Conservation (phyloP, 2,113 vertebrate genomes). For the Passer montanus region DNA sequence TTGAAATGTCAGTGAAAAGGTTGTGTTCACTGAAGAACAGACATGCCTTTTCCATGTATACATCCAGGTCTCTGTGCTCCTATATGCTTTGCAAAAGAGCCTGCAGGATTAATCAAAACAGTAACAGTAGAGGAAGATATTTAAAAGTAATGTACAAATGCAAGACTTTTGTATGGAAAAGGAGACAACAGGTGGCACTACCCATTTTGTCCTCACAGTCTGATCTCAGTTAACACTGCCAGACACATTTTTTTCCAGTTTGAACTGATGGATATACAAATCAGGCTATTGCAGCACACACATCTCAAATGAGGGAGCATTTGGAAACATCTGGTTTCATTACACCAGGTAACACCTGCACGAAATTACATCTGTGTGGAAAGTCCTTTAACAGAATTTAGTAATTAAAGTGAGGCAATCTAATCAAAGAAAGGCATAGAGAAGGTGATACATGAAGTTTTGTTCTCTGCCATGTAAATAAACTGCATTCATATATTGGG, state of each 20-base stretch:
- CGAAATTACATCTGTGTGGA: conserved; percentile 55
- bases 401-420: conserved; percentile 68
- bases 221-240: not conserved
- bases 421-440: conserved; percentile 60
- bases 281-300: not conserved
- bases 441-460: conserved; percentile 58
- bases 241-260: not conserved
- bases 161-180: not conserved
- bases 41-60: not conserved
- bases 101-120: not conserved
- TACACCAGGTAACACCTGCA: conserved; percentile 66
- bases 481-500: conserved; percentile 48
- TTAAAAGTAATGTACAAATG: not conserved
- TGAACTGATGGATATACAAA: not conserved
- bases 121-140: not conserved
- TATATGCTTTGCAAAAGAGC: not conserved
- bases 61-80: not conserved
- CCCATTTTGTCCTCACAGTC: not conserved
- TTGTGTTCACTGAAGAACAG: not conserved
- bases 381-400: conserved; percentile 65
- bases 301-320: conserved; percentile 4
- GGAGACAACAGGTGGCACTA: not conserved
- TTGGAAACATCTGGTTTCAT: conserved; percentile 69
- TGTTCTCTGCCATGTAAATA: conserved; percentile 35
- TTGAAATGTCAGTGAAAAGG: not conserved